A percentile compares a stretch with the other conserved stretches of the same genome.
These are phyloP conservation scores for Chloromyia formosa DNA, from an alignment of 2,888 invertebrate species.

Conservation along the genomic window DNA sequence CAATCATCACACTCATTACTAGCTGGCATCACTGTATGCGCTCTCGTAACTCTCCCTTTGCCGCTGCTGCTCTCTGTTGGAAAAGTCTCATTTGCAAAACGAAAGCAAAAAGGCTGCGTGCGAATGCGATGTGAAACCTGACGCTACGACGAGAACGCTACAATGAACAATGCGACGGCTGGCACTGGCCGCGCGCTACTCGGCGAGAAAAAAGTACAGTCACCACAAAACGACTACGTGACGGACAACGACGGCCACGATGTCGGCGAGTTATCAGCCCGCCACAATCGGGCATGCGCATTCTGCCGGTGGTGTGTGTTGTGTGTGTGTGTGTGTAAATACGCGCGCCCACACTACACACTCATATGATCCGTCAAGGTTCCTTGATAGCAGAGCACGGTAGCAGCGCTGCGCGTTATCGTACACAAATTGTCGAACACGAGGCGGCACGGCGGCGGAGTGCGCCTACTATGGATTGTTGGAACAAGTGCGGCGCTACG, in stretches of 20 bases:
- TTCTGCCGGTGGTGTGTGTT: neutral
- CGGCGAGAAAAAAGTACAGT: conserved; percentile 61
- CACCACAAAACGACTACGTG: conserved; percentile 58
- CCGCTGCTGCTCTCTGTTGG: too few species aligned
- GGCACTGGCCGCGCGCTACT: conserved; percentile 32
- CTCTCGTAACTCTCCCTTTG: too few species aligned
- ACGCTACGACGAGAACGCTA: conserved; percentile 22
- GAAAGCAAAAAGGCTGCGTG: conserved; percentile 10
- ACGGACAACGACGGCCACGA: conserved; percentile 15
- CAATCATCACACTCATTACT: too few species aligned
- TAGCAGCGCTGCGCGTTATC: neutral
- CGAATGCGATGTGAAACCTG: conserved; percentile 40
- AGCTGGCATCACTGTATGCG: too few species aligned
- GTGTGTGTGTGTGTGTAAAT: conserved; percentile 4
- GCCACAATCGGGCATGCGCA: neutral
- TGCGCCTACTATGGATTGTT: too few species aligned
- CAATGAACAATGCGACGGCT: conserved; percentile 10
- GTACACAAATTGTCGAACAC: conserved; percentile 9
- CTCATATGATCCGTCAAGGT: conserved; percentile 25
- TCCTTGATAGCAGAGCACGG: neutral
- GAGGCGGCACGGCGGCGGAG: neutral
- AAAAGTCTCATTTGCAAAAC: neutral
- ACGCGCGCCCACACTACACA: neutral
- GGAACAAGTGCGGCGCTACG: too few species aligned
- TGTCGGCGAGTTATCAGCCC: conserved; percentile 10